Evolutionary conservation across 2,888 invertebrate species (phyloP), one percentile per base, ranked within the genome.

Genomic region (Cerastis rubricosa): DNA sequence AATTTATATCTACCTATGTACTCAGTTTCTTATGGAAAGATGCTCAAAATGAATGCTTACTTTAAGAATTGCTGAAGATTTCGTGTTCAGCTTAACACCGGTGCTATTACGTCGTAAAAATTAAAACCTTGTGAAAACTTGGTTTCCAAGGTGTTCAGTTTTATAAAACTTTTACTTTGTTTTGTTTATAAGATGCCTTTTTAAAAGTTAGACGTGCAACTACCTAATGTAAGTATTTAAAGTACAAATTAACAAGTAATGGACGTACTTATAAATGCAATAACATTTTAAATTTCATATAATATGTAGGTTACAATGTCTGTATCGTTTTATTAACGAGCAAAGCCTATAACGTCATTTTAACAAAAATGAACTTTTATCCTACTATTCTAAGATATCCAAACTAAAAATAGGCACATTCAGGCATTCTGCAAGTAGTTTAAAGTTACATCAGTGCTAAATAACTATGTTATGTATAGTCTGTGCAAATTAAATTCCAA

Each of bases 51-150:
- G 59, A 8, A 51, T 29, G 22, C 11, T 22, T 22, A 22, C 25
- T 51, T 14, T 9, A 47, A 47, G 17, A 57, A 64, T 14, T 12
- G 49, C n/a, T n/a, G 22, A 59, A 49, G 19, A n/a, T 63, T 19
- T 35, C n/a, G 47, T 47, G 11, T 40, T 77, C 1, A 35, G 3
- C 35, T 35, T 35, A 78, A 70, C 14, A 35, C 3, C 65, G 65
- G 5, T 25, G 14, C 45, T 47, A 51, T 51, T n/a, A 40, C 7
- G 19, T 64, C 77, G 71, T 79, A 79, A 77, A 76, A 12, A 35
- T 11, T 17, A 49, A 49, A 63, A 45, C 25, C 22, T 70, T 45
- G 9, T 19, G 40, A 79, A 45, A 64, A 64, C 43, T 64, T 64
- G 64, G 43, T 43, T 64, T 64, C 80, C 7, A 79, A 71, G 51